These are phyloP conservation scores for Anthopleura xanthogrammica DNA, from an alignment of 92 coral and sea anemone species.

Conservation along the genomic window DNA sequence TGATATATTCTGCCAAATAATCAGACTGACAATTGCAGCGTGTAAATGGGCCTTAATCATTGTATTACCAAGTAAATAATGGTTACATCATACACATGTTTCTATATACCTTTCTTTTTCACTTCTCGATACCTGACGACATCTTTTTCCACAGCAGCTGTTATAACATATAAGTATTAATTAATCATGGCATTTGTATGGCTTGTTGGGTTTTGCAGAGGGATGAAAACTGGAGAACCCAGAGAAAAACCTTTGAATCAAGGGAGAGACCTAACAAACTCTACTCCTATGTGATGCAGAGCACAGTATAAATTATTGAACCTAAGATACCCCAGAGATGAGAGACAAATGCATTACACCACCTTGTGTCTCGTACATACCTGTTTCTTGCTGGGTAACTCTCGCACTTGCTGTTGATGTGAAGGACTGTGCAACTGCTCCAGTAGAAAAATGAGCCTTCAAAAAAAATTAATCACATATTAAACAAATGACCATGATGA, in stretches of 20 bases:
- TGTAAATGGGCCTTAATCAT: neutral
- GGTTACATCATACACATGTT: neutral
- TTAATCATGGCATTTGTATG: no score
- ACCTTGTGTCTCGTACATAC: slow-evolving; percentile 19
- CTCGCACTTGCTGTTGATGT: slow-evolving; percentile 87
- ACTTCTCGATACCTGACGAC: slow-evolving; percentile 90
- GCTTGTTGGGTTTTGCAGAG: no score
- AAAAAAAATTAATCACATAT: neutral
- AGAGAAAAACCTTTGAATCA: no score
- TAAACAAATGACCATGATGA: neutral
- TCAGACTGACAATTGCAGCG: no score
- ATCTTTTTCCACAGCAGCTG: slow-evolving; percentile 90
- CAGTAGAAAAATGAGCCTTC: slow-evolving; percentile 92
- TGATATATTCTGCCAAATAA: no score
- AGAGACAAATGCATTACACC: neutral
- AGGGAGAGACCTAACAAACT: no score
- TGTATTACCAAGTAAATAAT: neutral
- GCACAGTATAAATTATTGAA: no score
- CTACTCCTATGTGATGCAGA: no score
- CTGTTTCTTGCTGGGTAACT: slow-evolving; percentile 89
- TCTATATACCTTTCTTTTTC: slow-evolving; percentile 85
- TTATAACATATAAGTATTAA: neutral
- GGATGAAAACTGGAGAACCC: no score
- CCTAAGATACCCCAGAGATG: neutral
- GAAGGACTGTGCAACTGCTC: slow-evolving; percentile 83